phyloP scores from a whole-genome alignment of 1,140 invertebrate species.

The Papilio aristodemus region DNA sequence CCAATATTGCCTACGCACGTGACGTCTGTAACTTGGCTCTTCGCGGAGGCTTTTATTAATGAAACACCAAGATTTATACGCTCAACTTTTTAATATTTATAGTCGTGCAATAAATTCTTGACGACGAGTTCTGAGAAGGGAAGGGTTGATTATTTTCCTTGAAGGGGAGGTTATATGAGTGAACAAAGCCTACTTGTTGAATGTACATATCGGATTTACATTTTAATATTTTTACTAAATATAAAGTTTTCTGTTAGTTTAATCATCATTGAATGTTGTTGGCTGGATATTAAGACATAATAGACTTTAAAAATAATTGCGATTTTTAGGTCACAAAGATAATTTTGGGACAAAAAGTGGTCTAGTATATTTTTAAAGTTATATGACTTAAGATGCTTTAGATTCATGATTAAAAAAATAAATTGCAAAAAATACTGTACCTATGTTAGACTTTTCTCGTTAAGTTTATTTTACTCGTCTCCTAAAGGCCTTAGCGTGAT shows the following conservation, averaged over 20 bases:
- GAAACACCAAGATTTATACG: slow-evolving; percentile 69
- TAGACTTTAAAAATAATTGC: too few species aligned
- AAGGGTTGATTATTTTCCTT: slow-evolving; percentile 73
- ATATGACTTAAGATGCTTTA: too few species aligned
- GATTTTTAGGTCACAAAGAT: too few species aligned
- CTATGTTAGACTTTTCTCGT: too few species aligned
- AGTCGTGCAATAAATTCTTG: slow-evolving; percentile 72
- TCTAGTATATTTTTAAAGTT: too few species aligned
- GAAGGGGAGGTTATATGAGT: slow-evolving; percentile 46
- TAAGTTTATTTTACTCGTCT: too few species aligned
- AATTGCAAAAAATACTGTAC: too few species aligned
- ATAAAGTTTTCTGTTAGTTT: background rate
- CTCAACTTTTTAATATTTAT: slow-evolving; percentile 79
- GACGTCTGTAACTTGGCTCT: slow-evolving; percentile 52
- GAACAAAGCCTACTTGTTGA: slow-evolving; percentile 33
- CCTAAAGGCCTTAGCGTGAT: too few species aligned
- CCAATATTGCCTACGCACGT: slow-evolving; percentile 49
- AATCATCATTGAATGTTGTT: too few species aligned
- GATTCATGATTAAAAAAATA: too few species aligned
- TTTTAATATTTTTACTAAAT: slow-evolving; percentile 20
- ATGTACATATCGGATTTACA: slow-evolving; percentile 19
- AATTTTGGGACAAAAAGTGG: too few species aligned
- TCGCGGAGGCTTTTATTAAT: slow-evolving; percentile 62
- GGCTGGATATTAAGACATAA: too few species aligned
- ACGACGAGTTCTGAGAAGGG: slow-evolving; percentile 61